Conservation (phyloP, 30 jellyfish, hydroid and myxozoan species). For the Cassiopea andromeda region DNA sequence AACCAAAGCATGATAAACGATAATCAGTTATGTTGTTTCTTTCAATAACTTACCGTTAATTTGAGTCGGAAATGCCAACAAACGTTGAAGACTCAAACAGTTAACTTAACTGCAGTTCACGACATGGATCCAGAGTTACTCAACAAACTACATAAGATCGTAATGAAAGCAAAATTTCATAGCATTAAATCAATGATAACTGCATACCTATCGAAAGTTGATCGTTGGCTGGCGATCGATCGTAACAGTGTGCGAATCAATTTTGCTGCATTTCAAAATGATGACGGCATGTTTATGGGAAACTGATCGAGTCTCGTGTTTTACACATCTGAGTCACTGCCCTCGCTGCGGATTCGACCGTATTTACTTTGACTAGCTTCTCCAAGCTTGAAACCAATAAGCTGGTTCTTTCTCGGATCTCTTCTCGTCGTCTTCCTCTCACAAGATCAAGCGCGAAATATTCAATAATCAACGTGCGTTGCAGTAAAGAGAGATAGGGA, state of each 20-base stretch:
- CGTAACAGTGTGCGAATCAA: background rate
- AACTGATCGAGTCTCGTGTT: background rate
- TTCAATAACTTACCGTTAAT: no score
- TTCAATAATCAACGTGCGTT: slow-evolving; percentile 1
- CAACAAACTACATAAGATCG: no score
- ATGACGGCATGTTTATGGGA: background rate
- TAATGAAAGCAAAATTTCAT: no score
- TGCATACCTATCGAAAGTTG: slow-evolving; percentile 16
- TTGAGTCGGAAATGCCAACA: no score
- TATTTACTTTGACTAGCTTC: slow-evolving; percentile 14
- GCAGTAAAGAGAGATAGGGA: slow-evolving; percentile 31
- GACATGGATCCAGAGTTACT: no score
- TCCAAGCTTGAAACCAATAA: slow-evolving; percentile 33
- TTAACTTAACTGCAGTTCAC: no score
- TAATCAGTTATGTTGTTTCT: no score
- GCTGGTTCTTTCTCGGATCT: background rate
- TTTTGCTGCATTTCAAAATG: slow-evolving; percentile 33
- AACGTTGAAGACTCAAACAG: no score
- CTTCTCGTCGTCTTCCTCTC: background rate
- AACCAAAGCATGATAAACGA: no score
- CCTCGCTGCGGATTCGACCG: slow-evolving; percentile 82
- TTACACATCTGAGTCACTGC: slow-evolving; percentile 49
- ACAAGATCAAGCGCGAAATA: slow-evolving; percentile 3
- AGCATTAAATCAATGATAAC: no score
- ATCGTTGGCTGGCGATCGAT: slow-evolving; percentile 32